phyloP scores from a whole-genome alignment of 2,888 invertebrate genomes.

The Metacarcinus magister region DNA sequence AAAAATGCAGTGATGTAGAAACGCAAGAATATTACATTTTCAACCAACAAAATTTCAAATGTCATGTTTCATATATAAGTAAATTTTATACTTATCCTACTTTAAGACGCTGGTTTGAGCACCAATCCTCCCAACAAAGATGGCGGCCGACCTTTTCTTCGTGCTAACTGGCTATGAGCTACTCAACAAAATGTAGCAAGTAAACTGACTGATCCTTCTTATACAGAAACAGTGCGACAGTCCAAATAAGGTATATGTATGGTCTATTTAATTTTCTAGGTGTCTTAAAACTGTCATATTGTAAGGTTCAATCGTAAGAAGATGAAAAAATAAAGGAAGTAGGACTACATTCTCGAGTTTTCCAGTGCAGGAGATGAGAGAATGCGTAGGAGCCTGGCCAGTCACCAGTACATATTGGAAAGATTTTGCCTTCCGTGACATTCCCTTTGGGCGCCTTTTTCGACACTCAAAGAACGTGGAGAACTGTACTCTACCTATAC shows the following conservation, averaged over 20 bases:
- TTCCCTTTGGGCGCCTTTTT: neutral
- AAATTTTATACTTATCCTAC: neutral
- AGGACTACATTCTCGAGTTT: neutral
- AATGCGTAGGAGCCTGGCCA: neutral
- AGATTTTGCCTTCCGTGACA: neutral
- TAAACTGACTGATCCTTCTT: too few relatives aligned
- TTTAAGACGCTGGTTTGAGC: too few relatives aligned
- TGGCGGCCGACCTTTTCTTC: neutral
- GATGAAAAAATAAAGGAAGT: neutral
- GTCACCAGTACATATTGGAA: too few relatives aligned
- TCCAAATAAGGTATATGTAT: too few relatives aligned
- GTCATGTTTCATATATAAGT: neutral
- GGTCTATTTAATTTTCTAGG: neutral
- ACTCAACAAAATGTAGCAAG: too few relatives aligned
- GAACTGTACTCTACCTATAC: neutral
- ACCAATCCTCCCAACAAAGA: neutral
- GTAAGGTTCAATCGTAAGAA: neutral
- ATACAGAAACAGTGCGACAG: too few relatives aligned
- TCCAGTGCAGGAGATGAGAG: neutral
- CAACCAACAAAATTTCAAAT: neutral
- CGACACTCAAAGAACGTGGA: neutral
- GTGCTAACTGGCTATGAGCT: neutral
- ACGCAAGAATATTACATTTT: neutral
- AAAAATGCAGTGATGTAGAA: slow-evolving; percentile 13
- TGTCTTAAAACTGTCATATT: neutral